These are phyloP conservation scores for Trinectes maculatus DNA, from an alignment of 2,113 vertebrate genomes.

Conservation along the genomic window DNA sequence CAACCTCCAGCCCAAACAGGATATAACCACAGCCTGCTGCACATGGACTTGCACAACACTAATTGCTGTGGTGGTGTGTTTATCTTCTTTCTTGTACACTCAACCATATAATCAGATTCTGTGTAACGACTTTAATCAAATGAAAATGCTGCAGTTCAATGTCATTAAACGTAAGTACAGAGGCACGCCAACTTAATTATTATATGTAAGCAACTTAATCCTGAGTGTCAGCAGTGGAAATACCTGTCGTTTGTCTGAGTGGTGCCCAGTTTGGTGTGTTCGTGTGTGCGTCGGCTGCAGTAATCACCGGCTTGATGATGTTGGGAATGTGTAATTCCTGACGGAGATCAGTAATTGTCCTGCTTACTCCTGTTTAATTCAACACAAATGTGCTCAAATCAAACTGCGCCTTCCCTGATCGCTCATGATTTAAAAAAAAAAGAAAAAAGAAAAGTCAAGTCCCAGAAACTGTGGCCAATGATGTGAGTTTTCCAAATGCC, in stretches of 20 bases:
- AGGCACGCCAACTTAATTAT: neutral
- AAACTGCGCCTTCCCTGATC: slow-evolving; percentile 19
- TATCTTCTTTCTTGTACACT: slow-evolving; percentile 33
- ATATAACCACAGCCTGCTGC: slow-evolving; percentile 28
- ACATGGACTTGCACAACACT: slow-evolving; percentile 29
- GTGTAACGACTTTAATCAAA: slow-evolving; percentile 15
- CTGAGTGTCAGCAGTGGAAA: neutral
- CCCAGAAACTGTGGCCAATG: slow-evolving; percentile 11
- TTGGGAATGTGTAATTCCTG: neutral
- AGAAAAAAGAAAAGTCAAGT: slow-evolving; percentile 12
- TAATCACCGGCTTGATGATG: neutral
- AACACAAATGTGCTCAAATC: neutral
- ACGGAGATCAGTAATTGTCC: neutral
- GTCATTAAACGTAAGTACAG: neutral
- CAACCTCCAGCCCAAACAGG: slow-evolving; percentile 40
- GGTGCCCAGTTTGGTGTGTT: neutral
- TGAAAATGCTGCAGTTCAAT: slow-evolving; percentile 16
- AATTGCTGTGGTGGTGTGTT: slow-evolving; percentile 42
- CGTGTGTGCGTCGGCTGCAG: neutral
- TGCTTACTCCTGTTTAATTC: slow-evolving; percentile 1
- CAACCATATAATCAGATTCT: slow-evolving; percentile 41
- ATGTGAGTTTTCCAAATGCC: slow-evolving; percentile 31
- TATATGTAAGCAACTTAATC: neutral
- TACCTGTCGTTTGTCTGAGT: neutral
- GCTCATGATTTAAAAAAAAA: too few species aligned